Evolutionary conservation across 2,797 vertebrate genomes (phyloP).

Genomic region (Tauraco hartlaubi): DNA sequence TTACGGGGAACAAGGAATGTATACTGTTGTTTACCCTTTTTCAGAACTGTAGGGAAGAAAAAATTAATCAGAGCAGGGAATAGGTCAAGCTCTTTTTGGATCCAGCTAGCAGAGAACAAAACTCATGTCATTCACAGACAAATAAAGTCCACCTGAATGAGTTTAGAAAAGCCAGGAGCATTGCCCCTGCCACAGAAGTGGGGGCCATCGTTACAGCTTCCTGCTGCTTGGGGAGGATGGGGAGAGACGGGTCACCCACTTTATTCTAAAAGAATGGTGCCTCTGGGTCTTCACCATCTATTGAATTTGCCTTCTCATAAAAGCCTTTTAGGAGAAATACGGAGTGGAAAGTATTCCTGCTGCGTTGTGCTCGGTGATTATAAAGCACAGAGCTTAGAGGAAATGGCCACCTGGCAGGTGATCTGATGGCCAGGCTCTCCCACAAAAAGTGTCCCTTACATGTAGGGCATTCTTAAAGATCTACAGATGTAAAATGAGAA

Average conservation of each 20-base stretch:
- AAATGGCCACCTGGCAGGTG: not conserved
- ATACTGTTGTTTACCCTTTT: not conserved
- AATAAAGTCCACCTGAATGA: not conserved
- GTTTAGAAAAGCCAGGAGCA: not conserved
- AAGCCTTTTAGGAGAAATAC: not conserved
- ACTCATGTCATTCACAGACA: not conserved
- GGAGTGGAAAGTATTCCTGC: not conserved
- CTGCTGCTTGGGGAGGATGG: not conserved
- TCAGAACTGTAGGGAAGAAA: not conserved
- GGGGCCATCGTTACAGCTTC: not conserved
- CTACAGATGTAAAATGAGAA: not conserved
- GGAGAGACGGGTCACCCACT: rapidly evolving
- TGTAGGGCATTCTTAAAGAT: not conserved
- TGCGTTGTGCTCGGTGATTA: not conserved
- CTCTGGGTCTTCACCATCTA: not conserved
- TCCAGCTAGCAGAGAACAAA: not conserved
- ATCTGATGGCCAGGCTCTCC: not conserved
- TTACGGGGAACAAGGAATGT: not conserved
- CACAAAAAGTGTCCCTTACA: not conserved
- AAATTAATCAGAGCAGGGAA: not conserved
- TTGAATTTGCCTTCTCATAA: not conserved
- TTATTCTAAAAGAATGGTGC: rapidly evolving
- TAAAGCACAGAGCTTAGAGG: not conserved
- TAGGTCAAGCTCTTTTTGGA: not conserved
- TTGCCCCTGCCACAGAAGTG: not conserved